These are phyloP conservation scores for Gymnopithys bicolor DNA, from an alignment of 2,797 vertebrate species.

Conservation along the genomic window DNA sequence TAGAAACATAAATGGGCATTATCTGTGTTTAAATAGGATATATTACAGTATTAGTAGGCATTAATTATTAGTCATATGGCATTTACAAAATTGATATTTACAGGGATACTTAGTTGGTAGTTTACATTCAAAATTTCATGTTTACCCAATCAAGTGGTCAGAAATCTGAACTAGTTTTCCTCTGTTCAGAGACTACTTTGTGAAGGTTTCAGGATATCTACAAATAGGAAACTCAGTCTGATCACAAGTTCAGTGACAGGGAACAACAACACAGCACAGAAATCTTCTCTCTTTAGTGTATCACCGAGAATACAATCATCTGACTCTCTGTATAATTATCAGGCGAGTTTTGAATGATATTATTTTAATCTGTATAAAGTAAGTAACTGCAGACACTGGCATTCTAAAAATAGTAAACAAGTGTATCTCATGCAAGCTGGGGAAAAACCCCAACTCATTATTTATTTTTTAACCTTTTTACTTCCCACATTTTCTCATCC, in stretches of 20 bases:
- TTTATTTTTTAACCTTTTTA: background rate
- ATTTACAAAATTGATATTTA: background rate
- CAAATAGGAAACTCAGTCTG: background rate
- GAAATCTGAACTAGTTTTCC: background rate
- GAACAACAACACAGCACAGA: background rate
- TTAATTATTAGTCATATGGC: background rate
- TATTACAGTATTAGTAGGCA: background rate
- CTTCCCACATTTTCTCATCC: background rate
- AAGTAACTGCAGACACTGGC: background rate
- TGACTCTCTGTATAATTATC: background rate
- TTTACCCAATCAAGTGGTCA: background rate
- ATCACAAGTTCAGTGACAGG: background rate
- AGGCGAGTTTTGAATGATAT: background rate
- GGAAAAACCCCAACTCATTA: background rate
- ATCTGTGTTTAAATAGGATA: background rate
- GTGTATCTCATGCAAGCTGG: background rate
- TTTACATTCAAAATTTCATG: background rate
- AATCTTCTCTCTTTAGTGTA: background rate
- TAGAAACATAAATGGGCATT: background rate
- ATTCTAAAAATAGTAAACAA: background rate
- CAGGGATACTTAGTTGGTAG: background rate
- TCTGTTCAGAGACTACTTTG: background rate
- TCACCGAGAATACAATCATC: background rate
- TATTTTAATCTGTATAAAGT: background rate
- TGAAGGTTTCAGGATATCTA: background rate